These are phyloP conservation scores for Pyrochroa serraticornis DNA, from an alignment of 2,888 invertebrate genomes.

Conservation along the genomic window DNA sequence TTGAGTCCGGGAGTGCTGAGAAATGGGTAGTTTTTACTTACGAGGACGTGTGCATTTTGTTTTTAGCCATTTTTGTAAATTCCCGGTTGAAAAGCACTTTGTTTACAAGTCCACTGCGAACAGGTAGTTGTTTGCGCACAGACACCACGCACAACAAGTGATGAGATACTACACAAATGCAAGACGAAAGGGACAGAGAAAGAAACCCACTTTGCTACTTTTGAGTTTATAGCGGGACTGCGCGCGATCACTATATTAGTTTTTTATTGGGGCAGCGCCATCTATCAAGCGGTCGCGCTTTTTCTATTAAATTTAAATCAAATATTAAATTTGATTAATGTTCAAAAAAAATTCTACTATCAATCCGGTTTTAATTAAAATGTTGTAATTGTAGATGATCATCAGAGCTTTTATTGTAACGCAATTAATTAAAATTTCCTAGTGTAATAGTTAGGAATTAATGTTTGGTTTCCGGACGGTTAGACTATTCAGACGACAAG, in stretches of 20 bases:
- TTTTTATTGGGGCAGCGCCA: background rate
- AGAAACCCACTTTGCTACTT: constrained; percentile 25
- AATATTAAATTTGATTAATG: too few relatives aligned
- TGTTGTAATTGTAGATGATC: too few relatives aligned
- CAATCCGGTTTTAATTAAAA: too few relatives aligned
- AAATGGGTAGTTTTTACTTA: constrained; percentile 20
- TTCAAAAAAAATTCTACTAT: too few relatives aligned
- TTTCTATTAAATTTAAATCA: too few relatives aligned
- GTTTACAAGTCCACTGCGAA: constrained; percentile 35
- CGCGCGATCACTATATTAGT: constrained; percentile 10
- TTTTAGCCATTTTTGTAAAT: constrained; percentile 40
- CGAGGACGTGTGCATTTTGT: constrained; percentile 43
- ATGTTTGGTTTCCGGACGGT: too few relatives aligned
- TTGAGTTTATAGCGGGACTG: constrained; percentile 25
- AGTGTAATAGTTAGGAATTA: too few relatives aligned
- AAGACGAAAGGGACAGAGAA: constrained; percentile 31
- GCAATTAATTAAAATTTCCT: too few relatives aligned
- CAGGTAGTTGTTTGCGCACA: constrained; percentile 33
- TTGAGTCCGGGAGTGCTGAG: too few relatives aligned
- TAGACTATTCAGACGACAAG: too few relatives aligned
- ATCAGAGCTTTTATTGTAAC: too few relatives aligned
- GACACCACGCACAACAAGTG: constrained; percentile 21
- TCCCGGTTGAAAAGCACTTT: constrained; percentile 28
- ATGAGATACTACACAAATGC: constrained; percentile 19
- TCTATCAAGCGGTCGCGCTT: background rate